These are phyloP conservation scores for Kradibia gibbosae DNA, from an alignment of 1,140 invertebrate genomes.

Conservation along the genomic window DNA sequence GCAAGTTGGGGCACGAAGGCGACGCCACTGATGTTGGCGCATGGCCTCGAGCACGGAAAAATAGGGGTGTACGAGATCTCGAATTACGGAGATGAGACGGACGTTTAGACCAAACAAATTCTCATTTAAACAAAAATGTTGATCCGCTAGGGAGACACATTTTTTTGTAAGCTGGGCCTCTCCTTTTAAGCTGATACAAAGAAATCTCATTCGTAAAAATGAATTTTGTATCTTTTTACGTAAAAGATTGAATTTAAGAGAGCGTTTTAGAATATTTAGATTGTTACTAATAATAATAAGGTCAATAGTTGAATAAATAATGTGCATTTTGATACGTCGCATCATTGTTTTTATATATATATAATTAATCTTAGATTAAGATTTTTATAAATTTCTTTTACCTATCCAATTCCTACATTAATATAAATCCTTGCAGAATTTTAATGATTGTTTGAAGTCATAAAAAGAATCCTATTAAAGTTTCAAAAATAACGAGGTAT, in stretches of 20 bases:
- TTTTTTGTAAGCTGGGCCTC: no score
- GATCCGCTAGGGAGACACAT: no score
- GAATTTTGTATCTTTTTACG: background rate
- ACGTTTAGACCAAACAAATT: background rate
- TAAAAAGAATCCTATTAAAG: background rate
- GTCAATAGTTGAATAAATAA: constrained; percentile 1
- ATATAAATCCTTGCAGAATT: background rate
- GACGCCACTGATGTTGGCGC: constrained; percentile 44
- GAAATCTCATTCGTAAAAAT: background rate
- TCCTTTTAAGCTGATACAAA: background rate
- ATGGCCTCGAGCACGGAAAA: background rate
- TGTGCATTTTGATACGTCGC: background rate
- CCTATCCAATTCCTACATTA: no score
- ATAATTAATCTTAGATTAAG: background rate
- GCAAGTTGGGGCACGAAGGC: background rate
- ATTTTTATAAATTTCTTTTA: background rate
- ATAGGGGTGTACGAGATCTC: background rate
- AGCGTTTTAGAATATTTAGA: background rate
- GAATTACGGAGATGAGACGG: background rate
- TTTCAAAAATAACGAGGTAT: background rate
- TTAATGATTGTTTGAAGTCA: background rate
- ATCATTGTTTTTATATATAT: no score
- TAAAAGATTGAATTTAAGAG: background rate
- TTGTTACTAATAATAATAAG: background rate
- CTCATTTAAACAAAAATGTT: no score